These are phyloP conservation scores for Prunella strophiata DNA, from an alignment of 2,797 vertebrate species.

Conservation along the genomic window DNA sequence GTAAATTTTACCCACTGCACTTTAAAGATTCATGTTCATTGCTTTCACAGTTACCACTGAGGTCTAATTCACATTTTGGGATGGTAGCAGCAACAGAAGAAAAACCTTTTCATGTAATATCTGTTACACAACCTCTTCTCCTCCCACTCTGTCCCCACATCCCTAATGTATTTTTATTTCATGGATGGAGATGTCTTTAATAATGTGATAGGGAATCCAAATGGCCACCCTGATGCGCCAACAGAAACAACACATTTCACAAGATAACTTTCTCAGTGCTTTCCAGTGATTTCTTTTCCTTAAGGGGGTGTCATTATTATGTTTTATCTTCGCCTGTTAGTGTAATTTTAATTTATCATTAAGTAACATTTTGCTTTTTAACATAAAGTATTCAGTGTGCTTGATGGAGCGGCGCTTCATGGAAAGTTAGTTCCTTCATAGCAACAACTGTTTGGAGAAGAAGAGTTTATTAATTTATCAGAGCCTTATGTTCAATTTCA, in stretches of 20 bases:
- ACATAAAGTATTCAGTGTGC: constrained; percentile 82
- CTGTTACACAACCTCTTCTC: constrained; percentile 27
- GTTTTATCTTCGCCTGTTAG: constrained; percentile 72
- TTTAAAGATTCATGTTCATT: constrained; percentile 59
- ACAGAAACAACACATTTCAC: constrained; percentile 73
- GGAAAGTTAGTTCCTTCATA: constrained; percentile 80
- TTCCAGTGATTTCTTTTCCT: constrained; percentile 75
- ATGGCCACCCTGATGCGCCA: constrained; percentile 67
- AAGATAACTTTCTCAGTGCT: constrained; percentile 69
- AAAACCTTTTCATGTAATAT: constrained; percentile 59
- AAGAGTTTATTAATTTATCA: constrained; percentile 88
- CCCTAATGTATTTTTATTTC: constrained; percentile 68
- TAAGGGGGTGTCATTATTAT: constrained; percentile 75
- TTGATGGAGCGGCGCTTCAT: constrained; percentile 79
- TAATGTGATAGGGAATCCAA: constrained; percentile 71
- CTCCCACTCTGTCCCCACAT: neutral
- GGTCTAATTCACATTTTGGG: constrained; percentile 68
- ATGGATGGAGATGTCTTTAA: constrained; percentile 71
- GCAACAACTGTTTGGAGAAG: constrained; percentile 84
- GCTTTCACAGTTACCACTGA: constrained; percentile 47
- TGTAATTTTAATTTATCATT: constrained; percentile 83
- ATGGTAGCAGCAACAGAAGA: neutral
- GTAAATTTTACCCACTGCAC: neutral
- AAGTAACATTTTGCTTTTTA: constrained; percentile 82
- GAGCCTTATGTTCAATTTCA: constrained; percentile 86